Percentiles rank a stretch among this genome's conserved stretches.
phyloP scores from a whole-genome alignment of 2,113 vertebrate genomes.

The Menura novaehollandiae region DNA sequence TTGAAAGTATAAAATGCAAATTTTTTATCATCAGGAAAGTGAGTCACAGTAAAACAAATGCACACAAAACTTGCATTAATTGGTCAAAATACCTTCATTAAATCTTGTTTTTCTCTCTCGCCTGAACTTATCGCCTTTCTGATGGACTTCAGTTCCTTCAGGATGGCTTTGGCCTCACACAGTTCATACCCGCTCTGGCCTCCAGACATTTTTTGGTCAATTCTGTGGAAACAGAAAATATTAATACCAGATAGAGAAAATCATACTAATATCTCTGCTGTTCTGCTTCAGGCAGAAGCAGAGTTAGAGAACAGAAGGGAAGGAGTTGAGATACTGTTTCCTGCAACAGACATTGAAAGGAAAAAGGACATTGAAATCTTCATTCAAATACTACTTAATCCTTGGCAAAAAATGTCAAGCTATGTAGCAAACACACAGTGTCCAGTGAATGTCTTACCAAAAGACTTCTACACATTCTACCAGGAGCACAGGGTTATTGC shows the following conservation, averaged over 20 bases:
- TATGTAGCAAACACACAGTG: neutral
- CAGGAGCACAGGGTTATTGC: neutral
- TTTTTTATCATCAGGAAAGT: neutral
- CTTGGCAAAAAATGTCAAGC: neutral
- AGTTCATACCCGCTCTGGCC: conserved; percentile 82
- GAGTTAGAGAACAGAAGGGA: neutral
- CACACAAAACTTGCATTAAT: neutral
- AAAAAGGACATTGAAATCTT: neutral
- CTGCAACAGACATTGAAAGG: neutral
- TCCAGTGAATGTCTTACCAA: neutral
- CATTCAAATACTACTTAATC: neutral
- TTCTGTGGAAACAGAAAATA: conserved; percentile 63
- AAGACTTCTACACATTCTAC: neutral
- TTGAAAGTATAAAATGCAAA: neutral
- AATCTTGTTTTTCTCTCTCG: conserved; percentile 83
- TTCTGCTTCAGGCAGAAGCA: neutral
- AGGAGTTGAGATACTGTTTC: neutral
- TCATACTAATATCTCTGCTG: neutral
- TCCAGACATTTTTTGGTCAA: conserved; percentile 86
- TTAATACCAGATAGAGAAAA: neutral
- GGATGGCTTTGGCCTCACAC: conserved; percentile 82
- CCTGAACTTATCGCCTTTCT: conserved; percentile 81
- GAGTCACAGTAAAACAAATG: neutral
- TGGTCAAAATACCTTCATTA: conserved; percentile 77
- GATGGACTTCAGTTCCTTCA: conserved; percentile 81